phyloP scores from a whole-genome alignment of 1,140 invertebrate genomes.

The Ceratosolen solmsi region DNA sequence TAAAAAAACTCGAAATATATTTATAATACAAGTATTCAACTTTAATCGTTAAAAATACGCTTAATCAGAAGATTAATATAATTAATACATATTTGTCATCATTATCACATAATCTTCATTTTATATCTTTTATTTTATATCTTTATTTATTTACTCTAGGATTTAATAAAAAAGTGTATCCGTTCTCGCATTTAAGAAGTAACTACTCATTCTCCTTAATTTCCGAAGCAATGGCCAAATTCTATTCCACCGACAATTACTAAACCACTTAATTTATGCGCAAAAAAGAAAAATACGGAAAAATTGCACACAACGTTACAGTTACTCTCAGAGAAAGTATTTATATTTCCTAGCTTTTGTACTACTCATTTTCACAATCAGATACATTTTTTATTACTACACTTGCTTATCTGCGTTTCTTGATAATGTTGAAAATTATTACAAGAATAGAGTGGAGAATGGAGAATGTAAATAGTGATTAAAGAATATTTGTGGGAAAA shows the following conservation, averaged over 20 bases:
- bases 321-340: conserved; percentile 8
- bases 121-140: neutral
- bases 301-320: neutral
- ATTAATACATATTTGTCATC: too few species aligned
- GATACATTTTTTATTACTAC: neutral
- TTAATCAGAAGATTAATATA: too few species aligned
- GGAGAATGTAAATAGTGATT: neutral
- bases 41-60: neutral
- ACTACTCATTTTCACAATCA: conserved; percentile 17
- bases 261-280: neutral
- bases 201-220: conserved; percentile 45
- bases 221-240: neutral
- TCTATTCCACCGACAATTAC: neutral
- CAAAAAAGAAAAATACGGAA: neutral
- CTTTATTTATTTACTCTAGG: neutral
- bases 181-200: conserved; percentile 21
- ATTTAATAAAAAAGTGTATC: neutral
- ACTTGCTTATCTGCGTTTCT: neutral
- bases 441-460: neutral
- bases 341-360: conserved; percentile 7
- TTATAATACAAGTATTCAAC: neutral
- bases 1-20: too few species aligned
- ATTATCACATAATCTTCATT: too few species aligned
- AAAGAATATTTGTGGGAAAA: neutral
- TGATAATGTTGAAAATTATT: neutral